Conservation (phyloP, 2,797 vertebrate genomes). For the Pelodytes ibericus region DNA sequence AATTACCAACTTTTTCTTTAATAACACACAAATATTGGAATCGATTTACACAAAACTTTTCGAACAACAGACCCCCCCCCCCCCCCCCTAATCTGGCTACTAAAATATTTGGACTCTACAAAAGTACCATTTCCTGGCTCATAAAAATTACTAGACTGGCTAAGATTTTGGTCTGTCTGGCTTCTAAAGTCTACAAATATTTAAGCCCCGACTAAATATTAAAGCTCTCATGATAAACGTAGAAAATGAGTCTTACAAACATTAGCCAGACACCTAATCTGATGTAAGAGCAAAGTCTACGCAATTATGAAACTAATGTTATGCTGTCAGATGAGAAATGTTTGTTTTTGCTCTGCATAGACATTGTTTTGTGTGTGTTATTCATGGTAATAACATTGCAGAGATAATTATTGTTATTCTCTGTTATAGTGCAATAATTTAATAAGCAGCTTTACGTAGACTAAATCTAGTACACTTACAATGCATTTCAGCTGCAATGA, state of each 20-base stretch:
- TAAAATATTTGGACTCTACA: too few relatives aligned
- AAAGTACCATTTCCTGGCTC: too few relatives aligned
- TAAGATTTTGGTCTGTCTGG: too few relatives aligned
- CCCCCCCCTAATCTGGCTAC: too few relatives aligned
- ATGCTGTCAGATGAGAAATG: not conserved
- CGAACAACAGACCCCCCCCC: too few relatives aligned
- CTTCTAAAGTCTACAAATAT: too few relatives aligned
- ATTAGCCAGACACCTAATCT: not conserved
- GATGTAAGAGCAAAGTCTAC: not conserved
- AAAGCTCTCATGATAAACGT: not conserved
- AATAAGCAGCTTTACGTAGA: not conserved
- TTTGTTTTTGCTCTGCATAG: not conserved
- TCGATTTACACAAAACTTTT: too few relatives aligned
- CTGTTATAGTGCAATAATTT: constrained; percentile 3
- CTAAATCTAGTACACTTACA: not conserved
- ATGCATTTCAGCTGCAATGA: not conserved
- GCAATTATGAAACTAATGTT: not conserved
- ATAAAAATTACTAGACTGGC: too few relatives aligned
- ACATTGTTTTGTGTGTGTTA: constrained; percentile 30
- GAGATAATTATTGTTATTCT: constrained; percentile 12
- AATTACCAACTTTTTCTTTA: too few relatives aligned
- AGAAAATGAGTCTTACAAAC: not conserved
- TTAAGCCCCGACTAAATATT: too few relatives aligned
- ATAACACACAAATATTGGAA: too few relatives aligned
- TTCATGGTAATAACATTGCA: constrained; percentile 22